A percentile compares a stretch with the other conserved stretches of the same genome.
These are phyloP conservation scores for Dolichallabes microphthalmus DNA, from an alignment of 2,113 vertebrate genomes.

Conservation along the genomic window DNA sequence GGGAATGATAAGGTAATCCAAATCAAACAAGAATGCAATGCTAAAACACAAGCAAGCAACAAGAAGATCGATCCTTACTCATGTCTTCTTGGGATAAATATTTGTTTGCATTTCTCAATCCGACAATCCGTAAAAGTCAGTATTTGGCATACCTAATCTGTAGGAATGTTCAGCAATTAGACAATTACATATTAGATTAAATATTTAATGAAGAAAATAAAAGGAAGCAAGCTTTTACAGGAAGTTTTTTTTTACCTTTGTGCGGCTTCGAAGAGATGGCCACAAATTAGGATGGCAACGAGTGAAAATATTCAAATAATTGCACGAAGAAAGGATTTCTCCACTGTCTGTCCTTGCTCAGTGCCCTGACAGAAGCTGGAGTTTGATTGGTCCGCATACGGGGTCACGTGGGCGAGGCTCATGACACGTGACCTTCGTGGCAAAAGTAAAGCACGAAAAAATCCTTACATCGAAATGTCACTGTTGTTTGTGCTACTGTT, in stretches of 20 bases:
- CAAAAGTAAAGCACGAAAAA: slow-evolving; percentile 58
- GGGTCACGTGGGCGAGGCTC: slow-evolving; percentile 65
- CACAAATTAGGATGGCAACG: slow-evolving; percentile 72
- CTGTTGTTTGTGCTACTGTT: slow-evolving; percentile 53
- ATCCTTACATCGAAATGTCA: slow-evolving; percentile 65
- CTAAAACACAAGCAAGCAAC: background rate
- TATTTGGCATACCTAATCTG: background rate
- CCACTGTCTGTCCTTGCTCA: slow-evolving; percentile 45
- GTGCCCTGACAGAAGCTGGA: slow-evolving; percentile 61
- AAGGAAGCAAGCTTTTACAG: slow-evolving; percentile 38
- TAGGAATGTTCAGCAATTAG: background rate
- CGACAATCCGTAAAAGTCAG: background rate
- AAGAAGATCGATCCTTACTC: background rate
- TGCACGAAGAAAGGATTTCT: slow-evolving; percentile 72
- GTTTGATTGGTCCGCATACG: slow-evolving; percentile 75
- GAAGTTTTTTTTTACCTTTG: slow-evolving; percentile 63
- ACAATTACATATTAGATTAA: no score
- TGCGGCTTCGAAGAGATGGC: slow-evolving; percentile 71
- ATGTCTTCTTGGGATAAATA: background rate
- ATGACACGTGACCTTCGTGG: slow-evolving; percentile 70
- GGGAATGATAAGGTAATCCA: background rate
- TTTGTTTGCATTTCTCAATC: background rate
- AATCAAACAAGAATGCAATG: background rate
- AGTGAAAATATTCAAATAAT: slow-evolving; percentile 63
- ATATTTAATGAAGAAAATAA: background rate